Evolutionary conservation across 2,113 vertebrate species (phyloP).

Genomic region (Trogon surrucura): DNA sequence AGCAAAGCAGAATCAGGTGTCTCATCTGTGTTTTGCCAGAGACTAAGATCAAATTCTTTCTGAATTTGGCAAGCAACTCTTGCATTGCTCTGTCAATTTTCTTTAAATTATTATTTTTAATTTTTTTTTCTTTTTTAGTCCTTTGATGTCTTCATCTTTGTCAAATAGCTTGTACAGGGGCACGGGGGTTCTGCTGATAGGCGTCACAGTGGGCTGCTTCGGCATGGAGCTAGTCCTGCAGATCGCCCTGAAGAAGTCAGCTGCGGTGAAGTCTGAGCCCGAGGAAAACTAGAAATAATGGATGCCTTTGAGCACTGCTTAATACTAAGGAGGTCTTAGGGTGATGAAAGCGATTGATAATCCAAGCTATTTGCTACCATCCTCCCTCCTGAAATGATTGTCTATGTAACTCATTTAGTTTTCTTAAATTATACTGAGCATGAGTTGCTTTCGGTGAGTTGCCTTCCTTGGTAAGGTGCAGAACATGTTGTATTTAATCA

Average conservation of each 20-base stretch:
- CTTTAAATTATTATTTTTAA: background rate
- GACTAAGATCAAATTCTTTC: background rate
- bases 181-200: background rate
- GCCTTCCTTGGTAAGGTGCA: background rate
- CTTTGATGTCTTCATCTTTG: background rate
- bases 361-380: background rate
- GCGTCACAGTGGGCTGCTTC: background rate
- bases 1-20: background rate
- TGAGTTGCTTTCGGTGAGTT: background rate
- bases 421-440: background rate
- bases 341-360: conserved; percentile 14
- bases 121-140: background rate
- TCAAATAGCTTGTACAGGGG: background rate
- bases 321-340: background rate
- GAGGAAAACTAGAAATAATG: background rate
- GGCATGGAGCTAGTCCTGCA: background rate
- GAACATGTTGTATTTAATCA: background rate
- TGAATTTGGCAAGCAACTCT: background rate
- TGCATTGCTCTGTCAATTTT: background rate
- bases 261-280: background rate
- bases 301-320: background rate
- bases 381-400: background rate
- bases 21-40: background rate
- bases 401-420: background rate
- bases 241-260: background rate